These are phyloP conservation scores for Rutilus rutilus DNA, from an alignment of 2,113 vertebrate genomes.

Conservation along the genomic window DNA sequence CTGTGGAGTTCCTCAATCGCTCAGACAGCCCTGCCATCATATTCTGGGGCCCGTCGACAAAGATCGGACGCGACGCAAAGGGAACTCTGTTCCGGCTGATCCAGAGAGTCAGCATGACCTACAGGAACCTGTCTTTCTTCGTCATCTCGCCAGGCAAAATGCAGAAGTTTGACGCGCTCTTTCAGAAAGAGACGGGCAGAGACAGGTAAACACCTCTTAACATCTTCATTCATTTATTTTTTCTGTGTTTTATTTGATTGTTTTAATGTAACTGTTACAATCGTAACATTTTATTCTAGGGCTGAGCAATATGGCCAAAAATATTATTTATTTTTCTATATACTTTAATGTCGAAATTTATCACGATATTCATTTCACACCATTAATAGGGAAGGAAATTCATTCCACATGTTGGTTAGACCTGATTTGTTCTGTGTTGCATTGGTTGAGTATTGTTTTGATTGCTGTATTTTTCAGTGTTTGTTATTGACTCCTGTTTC, in stretches of 20 bases:
- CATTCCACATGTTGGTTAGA: not conserved
- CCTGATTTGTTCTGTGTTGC: not conserved
- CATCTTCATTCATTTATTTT: not conserved
- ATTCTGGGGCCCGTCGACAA: slow-evolving; percentile 92
- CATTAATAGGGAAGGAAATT: too few relatives aligned
- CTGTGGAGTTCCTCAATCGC: slow-evolving; percentile 85
- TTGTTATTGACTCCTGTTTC: not conserved
- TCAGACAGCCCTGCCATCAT: slow-evolving; percentile 81
- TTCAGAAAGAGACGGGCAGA: slow-evolving; percentile 89
- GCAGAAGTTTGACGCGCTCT: slow-evolving; percentile 89
- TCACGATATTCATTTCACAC: not conserved
- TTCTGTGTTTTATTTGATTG: not conserved
- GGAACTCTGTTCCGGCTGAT: slow-evolving; percentile 86
- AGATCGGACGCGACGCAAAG: slow-evolving; percentile 85
- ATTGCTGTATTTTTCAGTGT: not conserved
- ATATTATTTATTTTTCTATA: not conserved
- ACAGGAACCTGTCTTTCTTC: slow-evolving; percentile 85
- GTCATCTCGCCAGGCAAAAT: slow-evolving; percentile 83
- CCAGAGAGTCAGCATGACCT: slow-evolving; percentile 83
- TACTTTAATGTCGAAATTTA: not conserved
- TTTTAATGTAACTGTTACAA: not conserved
- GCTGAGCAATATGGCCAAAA: too few relatives aligned
- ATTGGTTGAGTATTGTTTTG: not conserved
- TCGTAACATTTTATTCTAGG: too few relatives aligned
- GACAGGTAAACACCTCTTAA: slow-evolving; percentile 80